These are phyloP conservation scores for Sminthurides bifidus DNA, from an alignment of 1,140 invertebrate species.

Conservation along the genomic window DNA sequence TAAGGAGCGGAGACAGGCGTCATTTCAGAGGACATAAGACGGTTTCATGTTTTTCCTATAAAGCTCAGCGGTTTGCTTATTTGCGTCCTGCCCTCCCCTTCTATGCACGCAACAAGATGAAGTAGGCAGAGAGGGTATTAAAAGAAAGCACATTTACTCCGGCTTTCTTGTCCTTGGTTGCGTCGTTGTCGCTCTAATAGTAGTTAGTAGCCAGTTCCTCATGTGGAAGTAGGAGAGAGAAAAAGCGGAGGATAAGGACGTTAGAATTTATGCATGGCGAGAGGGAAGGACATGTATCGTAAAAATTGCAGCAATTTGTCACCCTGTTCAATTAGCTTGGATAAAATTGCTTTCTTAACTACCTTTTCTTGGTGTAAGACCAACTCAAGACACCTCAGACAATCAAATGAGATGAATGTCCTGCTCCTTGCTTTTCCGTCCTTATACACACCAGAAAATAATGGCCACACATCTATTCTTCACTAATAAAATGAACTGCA, in stretches of 20 bases:
- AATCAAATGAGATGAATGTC: slow-evolving; percentile 12
- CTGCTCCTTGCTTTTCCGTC: not conserved
- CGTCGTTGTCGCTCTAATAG: not conserved
- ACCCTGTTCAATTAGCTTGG: slow-evolving; percentile 14
- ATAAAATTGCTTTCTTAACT: slow-evolving; percentile 11
- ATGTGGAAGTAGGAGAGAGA: not conserved
- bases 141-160: not conserved
- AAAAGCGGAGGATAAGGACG: slow-evolving; percentile 3
- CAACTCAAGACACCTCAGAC: slow-evolving; percentile 4
- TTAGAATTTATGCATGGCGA: too few species aligned
- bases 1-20: too few species aligned
- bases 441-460: not conserved
- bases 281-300: too few species aligned
- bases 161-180: not conserved
- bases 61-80: too few species aligned
- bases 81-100: too few species aligned
- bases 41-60: too few species aligned
- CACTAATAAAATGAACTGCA: slow-evolving; percentile 11
- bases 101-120: slow-evolving; percentile 47
- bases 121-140: not conserved
- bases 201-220: too few species aligned
- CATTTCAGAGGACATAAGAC: too few species aligned
- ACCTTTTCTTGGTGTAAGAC: not conserved
- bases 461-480: slow-evolving; percentile 1
- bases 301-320: slow-evolving; percentile 18